Percentiles rank a stretch among this genome's conserved stretches.
phyloP scores from a whole-genome alignment of 2,888 invertebrate species.

The Pandemis heparana region DNA sequence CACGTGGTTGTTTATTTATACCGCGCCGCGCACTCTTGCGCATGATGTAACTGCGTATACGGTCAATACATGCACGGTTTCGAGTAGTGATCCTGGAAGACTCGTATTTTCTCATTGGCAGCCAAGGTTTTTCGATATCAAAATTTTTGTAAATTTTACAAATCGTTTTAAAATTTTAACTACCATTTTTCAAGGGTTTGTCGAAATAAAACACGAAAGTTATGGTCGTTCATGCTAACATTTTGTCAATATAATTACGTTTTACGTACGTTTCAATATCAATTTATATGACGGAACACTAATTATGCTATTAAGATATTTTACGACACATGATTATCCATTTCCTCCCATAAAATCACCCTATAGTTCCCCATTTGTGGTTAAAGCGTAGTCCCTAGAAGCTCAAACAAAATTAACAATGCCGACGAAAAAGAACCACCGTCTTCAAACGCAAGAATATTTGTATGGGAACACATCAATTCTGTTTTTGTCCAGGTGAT shows the following conservation, averaged over 20 bases:
- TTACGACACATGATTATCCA: conserved; percentile 37
- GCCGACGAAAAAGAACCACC: conserved; percentile 3
- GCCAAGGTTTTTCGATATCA: not conserved
- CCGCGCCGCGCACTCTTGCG: conserved; percentile 16
- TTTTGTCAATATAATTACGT: too few relatives aligned
- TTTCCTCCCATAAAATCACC: conserved; percentile 34
- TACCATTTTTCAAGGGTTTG: too few relatives aligned
- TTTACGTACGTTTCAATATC: not conserved
- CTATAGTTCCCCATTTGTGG: conserved; percentile 32
- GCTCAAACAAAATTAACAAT: conserved; percentile 26
- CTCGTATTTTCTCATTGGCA: too few relatives aligned
- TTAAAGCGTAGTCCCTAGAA: conserved; percentile 33
- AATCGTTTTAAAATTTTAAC: too few relatives aligned
- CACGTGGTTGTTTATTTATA: conserved; percentile 42
- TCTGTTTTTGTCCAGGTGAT: conserved; percentile 26
- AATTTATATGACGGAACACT: conserved; percentile 29
- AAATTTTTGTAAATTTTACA: too few relatives aligned
- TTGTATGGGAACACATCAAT: conserved; percentile 1
- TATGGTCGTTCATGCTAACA: too few relatives aligned
- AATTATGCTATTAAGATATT: conserved; percentile 40
- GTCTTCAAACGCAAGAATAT: not conserved
- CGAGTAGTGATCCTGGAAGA: not conserved
- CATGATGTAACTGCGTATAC: conserved; percentile 39
- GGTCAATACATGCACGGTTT: conserved; percentile 16
- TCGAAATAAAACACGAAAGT: too few relatives aligned